These are phyloP conservation scores for Penelope pileata DNA, from an alignment of 2,113 vertebrate genomes.

Conservation along the genomic window DNA sequence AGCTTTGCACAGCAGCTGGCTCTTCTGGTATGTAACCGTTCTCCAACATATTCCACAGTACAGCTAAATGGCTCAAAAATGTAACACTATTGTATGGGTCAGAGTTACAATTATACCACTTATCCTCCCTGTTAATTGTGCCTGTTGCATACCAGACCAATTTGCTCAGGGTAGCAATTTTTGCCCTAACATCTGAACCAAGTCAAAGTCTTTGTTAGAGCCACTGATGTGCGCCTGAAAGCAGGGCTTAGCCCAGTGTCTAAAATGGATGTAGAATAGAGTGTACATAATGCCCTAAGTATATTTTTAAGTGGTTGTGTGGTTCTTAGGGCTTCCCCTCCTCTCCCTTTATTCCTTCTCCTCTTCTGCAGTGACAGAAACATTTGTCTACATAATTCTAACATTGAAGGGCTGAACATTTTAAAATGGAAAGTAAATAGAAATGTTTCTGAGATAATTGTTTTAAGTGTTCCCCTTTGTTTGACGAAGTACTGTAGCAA, in stretches of 20 bases:
- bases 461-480: constrained; percentile 23
- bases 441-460: background rate
- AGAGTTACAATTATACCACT: background rate
- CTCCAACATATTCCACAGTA: background rate
- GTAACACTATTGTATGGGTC: accelerated
- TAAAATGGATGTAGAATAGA: background rate
- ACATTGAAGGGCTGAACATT: background rate
- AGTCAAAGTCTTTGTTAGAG: background rate
- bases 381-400: constrained; percentile 31
- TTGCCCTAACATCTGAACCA: background rate
- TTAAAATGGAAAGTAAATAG: constrained; percentile 28
- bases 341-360: background rate
- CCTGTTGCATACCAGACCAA: background rate
- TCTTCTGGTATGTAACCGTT: background rate
- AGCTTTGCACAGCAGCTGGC: background rate
- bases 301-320: background rate
- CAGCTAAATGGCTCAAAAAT: background rate
- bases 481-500: background rate
- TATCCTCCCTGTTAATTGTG: background rate
- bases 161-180: background rate
- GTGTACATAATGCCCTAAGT: background rate
- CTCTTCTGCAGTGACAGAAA: background rate
- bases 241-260: background rate
- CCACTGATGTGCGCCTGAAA: background rate
- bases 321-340: background rate